These are phyloP conservation scores for Hozukius guyotensis DNA, from an alignment of 2,797 vertebrate species.

Conservation along the genomic window DNA sequence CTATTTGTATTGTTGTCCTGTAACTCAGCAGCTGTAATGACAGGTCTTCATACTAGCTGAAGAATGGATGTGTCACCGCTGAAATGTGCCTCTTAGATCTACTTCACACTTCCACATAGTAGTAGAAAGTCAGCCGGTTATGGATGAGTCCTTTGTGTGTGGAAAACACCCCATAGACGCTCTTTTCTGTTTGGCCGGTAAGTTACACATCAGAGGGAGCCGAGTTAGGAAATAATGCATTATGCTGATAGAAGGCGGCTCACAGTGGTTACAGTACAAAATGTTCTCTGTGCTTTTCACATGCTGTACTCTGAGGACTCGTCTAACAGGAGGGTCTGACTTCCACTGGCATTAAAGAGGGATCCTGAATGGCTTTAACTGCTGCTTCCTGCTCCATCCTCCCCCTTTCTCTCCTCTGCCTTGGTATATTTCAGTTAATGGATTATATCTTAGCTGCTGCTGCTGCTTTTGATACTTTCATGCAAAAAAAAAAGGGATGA, in stretches of 20 bases:
- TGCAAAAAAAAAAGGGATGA: neutral
- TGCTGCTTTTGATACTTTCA: neutral
- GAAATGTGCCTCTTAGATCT: conserved; percentile 28
- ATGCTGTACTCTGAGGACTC: conserved; percentile 24
- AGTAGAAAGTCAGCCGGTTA: conserved; percentile 10
- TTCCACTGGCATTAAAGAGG: conserved; percentile 19
- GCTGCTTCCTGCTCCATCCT: neutral
- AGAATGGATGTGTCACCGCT: conserved; percentile 20
- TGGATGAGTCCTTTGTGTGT: conserved; percentile 32
- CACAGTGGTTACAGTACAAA: conserved; percentile 27
- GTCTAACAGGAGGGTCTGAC: conserved; percentile 17
- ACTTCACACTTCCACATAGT: conserved; percentile 8
- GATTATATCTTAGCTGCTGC: neutral
- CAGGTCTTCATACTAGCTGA: conserved; percentile 9
- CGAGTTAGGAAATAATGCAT: conserved; percentile 24
- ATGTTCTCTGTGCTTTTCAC: conserved; percentile 42
- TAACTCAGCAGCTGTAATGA: conserved; percentile 16
- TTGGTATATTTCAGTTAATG: neutral
- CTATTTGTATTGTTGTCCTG: neutral
- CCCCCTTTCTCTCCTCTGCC: neutral
- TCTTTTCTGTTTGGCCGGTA: conserved; percentile 3
- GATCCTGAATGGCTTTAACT: conserved; percentile 13
- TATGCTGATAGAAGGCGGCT: conserved; percentile 40
- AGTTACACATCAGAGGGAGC: conserved; percentile 33
- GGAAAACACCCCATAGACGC: conserved; percentile 24